Conservation (phyloP, 2,113 vertebrate species). For the Bubalus kerabau region DNA sequence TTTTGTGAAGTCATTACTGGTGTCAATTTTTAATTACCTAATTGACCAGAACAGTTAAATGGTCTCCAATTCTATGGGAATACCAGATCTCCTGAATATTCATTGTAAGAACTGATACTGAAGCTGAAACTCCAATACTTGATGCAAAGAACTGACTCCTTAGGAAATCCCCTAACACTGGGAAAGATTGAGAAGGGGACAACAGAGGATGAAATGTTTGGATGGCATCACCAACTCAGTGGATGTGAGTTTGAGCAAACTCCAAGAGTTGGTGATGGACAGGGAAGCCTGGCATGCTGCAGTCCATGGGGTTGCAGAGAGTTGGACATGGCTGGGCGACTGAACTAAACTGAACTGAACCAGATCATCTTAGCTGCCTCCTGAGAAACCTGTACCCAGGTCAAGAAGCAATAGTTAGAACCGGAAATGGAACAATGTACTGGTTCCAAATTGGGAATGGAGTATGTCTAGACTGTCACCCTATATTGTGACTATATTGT, state of each 20-base stretch:
- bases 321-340: rapidly evolving
- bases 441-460: neutral
- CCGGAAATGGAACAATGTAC: neutral
- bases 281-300: neutral
- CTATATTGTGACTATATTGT: neutral
- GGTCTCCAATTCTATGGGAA: neutral
- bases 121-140: neutral
- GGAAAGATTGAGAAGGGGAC: neutral
- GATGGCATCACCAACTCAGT: neutral
- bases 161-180: neutral
- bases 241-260: neutral
- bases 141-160: neutral
- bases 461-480: neutral
- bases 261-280: neutral
- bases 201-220: neutral
- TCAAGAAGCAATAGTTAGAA: neutral
- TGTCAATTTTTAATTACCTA: neutral
- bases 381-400: neutral
- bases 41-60: neutral
- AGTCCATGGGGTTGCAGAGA: neutral
- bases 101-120: neutral
- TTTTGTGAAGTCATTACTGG: neutral
- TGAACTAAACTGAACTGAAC: neutral
- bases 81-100: neutral
- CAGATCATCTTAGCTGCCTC: neutral